A percentile compares a stretch with the other conserved stretches of the same genome.
phyloP scores from a whole-genome alignment of 2,797 vertebrate species.

The Oryzias sinensis region DNA sequence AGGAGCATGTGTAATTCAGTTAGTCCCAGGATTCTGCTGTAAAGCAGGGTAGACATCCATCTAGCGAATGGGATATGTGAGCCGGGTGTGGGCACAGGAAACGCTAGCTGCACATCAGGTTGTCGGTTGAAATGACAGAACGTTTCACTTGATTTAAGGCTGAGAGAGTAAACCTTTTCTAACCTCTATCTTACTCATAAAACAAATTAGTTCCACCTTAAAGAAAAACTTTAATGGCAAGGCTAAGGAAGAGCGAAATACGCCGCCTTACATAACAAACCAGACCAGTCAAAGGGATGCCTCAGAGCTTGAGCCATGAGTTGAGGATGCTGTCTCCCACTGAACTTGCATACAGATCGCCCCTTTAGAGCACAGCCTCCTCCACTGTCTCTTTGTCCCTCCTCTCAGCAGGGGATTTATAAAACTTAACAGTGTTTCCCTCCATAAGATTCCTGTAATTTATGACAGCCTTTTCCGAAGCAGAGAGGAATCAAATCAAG shows the following conservation, averaged over 20 bases:
- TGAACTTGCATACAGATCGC: constrained; percentile 58
- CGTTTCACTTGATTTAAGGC: constrained; percentile 25
- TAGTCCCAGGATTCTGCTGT: constrained; percentile 70
- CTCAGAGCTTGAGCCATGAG: constrained; percentile 63
- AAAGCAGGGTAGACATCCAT: constrained; percentile 64
- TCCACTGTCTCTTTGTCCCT: constrained; percentile 53
- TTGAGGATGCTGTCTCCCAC: constrained; percentile 53
- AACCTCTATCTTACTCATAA: constrained; percentile 4
- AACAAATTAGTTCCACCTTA: constrained; percentile 19
- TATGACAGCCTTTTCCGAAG: constrained; percentile 64
- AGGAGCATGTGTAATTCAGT: constrained; percentile 75
- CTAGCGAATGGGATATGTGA: constrained; percentile 48
- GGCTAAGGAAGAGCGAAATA: constrained; percentile 30
- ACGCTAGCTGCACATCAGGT: constrained; percentile 42
- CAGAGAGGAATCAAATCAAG: constrained; percentile 72
- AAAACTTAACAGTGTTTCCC: constrained; percentile 52
- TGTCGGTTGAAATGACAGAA: constrained; percentile 35
- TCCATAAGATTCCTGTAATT: constrained; percentile 65
- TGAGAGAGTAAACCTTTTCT: constrained; percentile 20
- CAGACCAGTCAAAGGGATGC: constrained; percentile 38
- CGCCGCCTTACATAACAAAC: constrained; percentile 44
- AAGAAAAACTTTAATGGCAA: constrained; percentile 19
- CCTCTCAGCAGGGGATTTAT: constrained; percentile 53
- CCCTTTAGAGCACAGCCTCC: constrained; percentile 55
- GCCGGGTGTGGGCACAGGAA: constrained; percentile 31